phyloP scores from a whole-genome alignment of 2,888 invertebrate species.

The Bruchidius siliquastri region DNA sequence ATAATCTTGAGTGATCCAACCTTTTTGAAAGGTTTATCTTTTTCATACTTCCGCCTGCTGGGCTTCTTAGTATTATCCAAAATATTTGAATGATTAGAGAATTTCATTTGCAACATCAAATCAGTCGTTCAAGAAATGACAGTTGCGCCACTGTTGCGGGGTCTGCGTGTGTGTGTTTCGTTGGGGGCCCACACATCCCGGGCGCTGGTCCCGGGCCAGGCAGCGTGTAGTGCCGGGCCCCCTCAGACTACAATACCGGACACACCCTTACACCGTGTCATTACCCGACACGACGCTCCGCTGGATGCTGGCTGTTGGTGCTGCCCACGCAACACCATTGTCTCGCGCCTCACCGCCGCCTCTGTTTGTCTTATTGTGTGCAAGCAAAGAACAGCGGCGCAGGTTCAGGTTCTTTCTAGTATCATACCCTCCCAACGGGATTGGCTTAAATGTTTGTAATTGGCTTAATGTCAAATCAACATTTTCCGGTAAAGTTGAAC shows the following conservation, averaged over 20 bases:
- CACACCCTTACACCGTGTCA: constrained; percentile 1
- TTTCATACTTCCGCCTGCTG: too few relatives aligned
- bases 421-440: not conserved
- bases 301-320: not conserved
- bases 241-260: constrained; percentile 1
- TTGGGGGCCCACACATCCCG: not conserved
- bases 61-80: too few relatives aligned
- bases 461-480: too few relatives aligned
- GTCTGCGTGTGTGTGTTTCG: not conserved
- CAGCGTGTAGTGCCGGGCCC: not conserved
- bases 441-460: too few relatives aligned
- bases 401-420: not conserved
- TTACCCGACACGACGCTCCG: not conserved
- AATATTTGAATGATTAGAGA: too few relatives aligned
- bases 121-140: not conserved
- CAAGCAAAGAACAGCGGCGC: not conserved
- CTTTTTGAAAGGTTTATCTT: too few relatives aligned
- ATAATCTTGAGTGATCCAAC: too few relatives aligned
- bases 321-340: not conserved
- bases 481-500: too few relatives aligned
- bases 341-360: not conserved
- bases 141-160: not conserved
- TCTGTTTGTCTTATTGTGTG: constrained; percentile 2
- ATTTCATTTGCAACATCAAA: too few relatives aligned
- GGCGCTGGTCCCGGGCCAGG: not conserved